Evolutionary conservation across 2,888 invertebrate species (phyloP).

Genomic region (Timema cristinae): DNA sequence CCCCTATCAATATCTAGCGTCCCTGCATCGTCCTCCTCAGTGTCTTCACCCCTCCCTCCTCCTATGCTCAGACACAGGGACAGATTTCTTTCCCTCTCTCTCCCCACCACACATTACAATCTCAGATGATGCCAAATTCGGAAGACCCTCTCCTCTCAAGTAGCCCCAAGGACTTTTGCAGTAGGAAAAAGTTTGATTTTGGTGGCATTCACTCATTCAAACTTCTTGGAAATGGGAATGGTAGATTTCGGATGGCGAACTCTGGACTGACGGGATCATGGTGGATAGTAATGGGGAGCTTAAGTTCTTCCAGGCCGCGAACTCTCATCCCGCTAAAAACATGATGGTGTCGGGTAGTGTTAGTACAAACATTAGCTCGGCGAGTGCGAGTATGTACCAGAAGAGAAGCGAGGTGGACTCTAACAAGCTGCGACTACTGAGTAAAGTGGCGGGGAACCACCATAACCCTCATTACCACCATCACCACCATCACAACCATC

Average conservation of each 20-base stretch:
- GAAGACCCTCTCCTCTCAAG: constrained; percentile 81
- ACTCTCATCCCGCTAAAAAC: constrained; percentile 29
- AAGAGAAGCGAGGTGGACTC: constrained; percentile 33
- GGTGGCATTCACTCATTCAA: constrained; percentile 52
- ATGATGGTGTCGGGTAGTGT: constrained; percentile 19
- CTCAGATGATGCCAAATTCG: constrained; percentile 83
- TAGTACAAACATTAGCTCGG: constrained; percentile 8
- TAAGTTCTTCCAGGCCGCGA: constrained; percentile 56
- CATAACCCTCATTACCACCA: no score
- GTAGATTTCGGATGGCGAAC: constrained; percentile 51
- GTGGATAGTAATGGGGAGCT: constrained; percentile 60
- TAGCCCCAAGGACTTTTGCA: constrained; percentile 70
- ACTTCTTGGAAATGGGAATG: constrained; percentile 52
- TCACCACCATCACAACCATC: constrained; percentile 39
- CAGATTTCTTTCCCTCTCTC: constrained; percentile 46
- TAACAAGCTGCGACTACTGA: constrained; percentile 41
- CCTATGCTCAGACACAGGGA: constrained; percentile 42
- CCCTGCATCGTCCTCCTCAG: constrained; percentile 39
- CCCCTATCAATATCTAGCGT: constrained; percentile 44
- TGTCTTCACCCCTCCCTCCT: constrained; percentile 42
- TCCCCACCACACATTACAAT: constrained; percentile 57
- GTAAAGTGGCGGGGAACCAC: constrained; percentile 40
- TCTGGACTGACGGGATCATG: constrained; percentile 56
- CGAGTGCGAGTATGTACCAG: constrained; percentile 18
- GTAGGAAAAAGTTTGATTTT: constrained; percentile 33